These are phyloP conservation scores for Buphagus erythrorhynchus DNA, from an alignment of 2,797 vertebrate species.

Conservation along the genomic window DNA sequence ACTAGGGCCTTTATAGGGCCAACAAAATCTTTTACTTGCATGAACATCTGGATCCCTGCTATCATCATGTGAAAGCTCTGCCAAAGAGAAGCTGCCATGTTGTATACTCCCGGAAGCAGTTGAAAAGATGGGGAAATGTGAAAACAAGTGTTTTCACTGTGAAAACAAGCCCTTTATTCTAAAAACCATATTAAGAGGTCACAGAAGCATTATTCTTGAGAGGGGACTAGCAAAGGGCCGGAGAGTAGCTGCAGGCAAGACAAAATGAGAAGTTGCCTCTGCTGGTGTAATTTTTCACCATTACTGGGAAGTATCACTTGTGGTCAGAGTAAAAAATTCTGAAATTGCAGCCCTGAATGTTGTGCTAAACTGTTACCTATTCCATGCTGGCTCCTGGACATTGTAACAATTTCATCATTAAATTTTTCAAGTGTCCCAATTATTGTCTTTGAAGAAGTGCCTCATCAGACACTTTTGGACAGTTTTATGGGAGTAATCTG, in stretches of 20 bases:
- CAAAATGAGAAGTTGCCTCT: background rate
- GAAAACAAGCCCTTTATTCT: background rate
- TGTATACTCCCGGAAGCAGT: background rate
- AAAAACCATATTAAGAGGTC: background rate
- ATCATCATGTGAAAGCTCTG: background rate
- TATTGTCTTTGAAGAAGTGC: background rate
- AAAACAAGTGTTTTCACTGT: background rate
- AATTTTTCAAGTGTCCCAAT: background rate
- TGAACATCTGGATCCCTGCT: background rate
- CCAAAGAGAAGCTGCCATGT: background rate
- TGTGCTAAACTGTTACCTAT: background rate
- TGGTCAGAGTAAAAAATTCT: background rate
- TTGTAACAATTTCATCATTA: background rate
- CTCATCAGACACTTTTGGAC: background rate
- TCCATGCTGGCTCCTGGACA: background rate
- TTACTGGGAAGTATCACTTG: background rate
- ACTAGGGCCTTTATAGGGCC: background rate
- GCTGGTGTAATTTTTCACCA: background rate
- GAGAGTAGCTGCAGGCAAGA: background rate
- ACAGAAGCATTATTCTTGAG: background rate
- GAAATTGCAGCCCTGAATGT: background rate
- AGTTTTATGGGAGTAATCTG: background rate
- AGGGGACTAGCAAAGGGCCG: background rate
- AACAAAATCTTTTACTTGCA: background rate
- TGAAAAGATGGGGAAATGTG: background rate